Conservation (phyloP, 1,140 invertebrate species). For the Myzus persicae region DNA sequence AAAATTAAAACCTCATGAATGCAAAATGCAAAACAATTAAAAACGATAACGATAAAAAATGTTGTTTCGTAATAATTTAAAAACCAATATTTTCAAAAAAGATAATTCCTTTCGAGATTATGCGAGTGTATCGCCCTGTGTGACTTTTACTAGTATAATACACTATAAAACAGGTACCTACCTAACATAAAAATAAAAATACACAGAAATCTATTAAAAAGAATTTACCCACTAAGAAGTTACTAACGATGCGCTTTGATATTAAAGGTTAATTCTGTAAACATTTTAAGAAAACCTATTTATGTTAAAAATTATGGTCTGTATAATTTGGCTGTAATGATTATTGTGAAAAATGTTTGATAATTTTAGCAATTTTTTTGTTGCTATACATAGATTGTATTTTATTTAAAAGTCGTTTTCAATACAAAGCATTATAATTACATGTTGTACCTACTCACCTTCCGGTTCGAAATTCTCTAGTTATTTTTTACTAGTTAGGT, state of each 20-base stretch:
- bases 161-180: not conserved
- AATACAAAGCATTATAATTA: not conserved
- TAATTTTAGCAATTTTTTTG: not conserved
- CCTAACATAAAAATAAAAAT: too few species aligned
- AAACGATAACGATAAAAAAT: too few species aligned
- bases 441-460: not conserved
- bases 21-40: too few species aligned
- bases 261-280: not conserved
- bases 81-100: not conserved
- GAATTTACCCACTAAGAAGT: too few species aligned
- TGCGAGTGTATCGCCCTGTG: too few species aligned
- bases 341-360: too few species aligned
- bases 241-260: not conserved
- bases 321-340: too few species aligned
- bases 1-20: too few species aligned
- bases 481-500: not conserved
- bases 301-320: too few species aligned
- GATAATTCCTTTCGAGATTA: not conserved
- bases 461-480: not conserved
- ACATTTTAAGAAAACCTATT: too few species aligned
- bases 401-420: not conserved
- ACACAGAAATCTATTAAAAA: not conserved
- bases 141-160: too few species aligned
- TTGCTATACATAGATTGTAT: not conserved
- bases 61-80: too few species aligned